Base-by-base conservation (phyloP, 2,888 invertebrate species). In the Lasioglossum leucozonium region DNA sequence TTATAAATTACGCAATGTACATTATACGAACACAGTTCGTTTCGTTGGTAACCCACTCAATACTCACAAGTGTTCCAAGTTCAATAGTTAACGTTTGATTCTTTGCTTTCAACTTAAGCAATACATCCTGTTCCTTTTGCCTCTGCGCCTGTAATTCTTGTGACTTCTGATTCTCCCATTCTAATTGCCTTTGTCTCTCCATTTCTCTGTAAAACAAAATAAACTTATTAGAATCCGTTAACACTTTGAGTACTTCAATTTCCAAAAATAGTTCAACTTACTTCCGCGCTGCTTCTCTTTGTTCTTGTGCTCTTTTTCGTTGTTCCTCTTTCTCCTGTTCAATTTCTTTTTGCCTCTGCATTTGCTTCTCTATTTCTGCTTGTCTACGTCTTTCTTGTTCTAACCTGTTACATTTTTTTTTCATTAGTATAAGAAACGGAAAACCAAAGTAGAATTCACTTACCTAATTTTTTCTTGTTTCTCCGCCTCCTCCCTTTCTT, bases 161-260 rank as follows among this genome's bases (percentile, higher is more conserved):
- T 13, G 96, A 95, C 94, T 98, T 97, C 93, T 99, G 98, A 93
- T 98, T 98, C 95, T 99, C 99, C 98, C 99, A 99, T 95, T 99
- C 99, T 79, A 98, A 96, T 93, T 99, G 99, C 73, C 99, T 96
- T 93, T 99, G 99, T 75, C 99, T 96, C 93, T 99, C 99, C 97
- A 99, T 97, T 95, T 99, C 99, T 94, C 97, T 97, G 86, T 90
- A 85, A 69, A 74, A 51, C 2, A 72, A 55, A 82, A 77, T 55
- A 11, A 84, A 83, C 75, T 74, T 42, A 11, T 71, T 37, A 40
- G 13, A 37, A 40, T 69, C 40, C 2, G 13, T 18, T 6, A 67
- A 18, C 26, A 80, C 22, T 51, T 22, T 47, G 47, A 47, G 18
- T 47, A 18, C 2, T 18, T 2, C 18, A 6, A 42, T 22, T 26